These are phyloP conservation scores for Drosophila peninsularis DNA, from an alignment of 2,888 invertebrate genomes.

Conservation along the genomic window DNA sequence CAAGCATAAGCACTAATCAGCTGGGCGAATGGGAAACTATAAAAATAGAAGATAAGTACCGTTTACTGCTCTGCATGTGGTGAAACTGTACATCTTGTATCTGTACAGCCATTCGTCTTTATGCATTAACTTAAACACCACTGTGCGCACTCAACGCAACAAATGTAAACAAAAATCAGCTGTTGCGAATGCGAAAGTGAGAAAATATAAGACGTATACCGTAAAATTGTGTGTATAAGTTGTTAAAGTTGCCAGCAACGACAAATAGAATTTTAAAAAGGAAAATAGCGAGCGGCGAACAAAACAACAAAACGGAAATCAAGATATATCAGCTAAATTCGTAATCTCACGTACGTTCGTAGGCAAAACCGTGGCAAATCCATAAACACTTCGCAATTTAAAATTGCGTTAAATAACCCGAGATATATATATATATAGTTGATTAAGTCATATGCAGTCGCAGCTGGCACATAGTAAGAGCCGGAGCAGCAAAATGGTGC, in stretches of 20 bases:
- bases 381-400: background rate
- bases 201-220: constrained; percentile 8
- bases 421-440: constrained; percentile 8
- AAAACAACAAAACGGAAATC: constrained; percentile 49
- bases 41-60: background rate
- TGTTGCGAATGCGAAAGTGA: constrained; percentile 24
- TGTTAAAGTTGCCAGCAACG: constrained; percentile 56
- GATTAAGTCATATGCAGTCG: constrained; percentile 16
- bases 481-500: constrained; percentile 22
- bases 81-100: constrained; percentile 9
- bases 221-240: background rate
- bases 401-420: background rate
- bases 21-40: background rate
- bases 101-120: constrained; percentile 6
- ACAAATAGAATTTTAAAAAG: constrained; percentile 17
- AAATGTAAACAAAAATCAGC: constrained; percentile 52
- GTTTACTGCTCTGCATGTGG: background rate
- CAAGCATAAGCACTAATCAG: background rate
- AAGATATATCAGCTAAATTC: constrained; percentile 28
- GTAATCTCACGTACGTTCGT: constrained; percentile 52
- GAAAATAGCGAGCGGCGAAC: constrained; percentile 35
- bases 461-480: constrained; percentile 23
- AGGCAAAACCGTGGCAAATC: constrained; percentile 1
- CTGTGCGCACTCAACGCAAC: constrained; percentile 12
- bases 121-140: background rate